A percentile compares a stretch with the other conserved stretches of the same genome.
Evolutionary conservation across 1,140 invertebrate species (phyloP).

Genomic region (Drosophila aff.): DNA sequence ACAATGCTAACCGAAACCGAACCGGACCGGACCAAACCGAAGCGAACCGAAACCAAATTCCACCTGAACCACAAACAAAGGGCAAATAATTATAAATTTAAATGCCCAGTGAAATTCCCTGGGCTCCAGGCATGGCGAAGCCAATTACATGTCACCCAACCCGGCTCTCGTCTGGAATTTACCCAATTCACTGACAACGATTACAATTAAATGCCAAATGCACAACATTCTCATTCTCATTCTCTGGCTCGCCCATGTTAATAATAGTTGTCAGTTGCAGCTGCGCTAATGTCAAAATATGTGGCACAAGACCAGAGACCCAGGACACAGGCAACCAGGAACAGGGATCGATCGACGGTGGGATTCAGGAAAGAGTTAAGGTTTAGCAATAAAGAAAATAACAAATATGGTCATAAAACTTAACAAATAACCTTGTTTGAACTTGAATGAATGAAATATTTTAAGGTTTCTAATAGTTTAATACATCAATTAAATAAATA

Average conservation of each 20-base stretch:
- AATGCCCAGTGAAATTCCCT: conserved; percentile 28
- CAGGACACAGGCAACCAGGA: conserved; percentile 7
- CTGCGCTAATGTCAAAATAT: conserved; percentile 48
- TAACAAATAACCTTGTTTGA: not conserved
- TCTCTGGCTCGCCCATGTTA: conserved; percentile 35
- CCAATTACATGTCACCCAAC: conserved; percentile 45
- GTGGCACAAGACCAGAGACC: conserved; percentile 23
- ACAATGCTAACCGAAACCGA: conserved; percentile 5
- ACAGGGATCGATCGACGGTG: conserved; percentile 1
- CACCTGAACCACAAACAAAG: conserved; percentile 31
- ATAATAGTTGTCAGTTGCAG: conserved; percentile 78
- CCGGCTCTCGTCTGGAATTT: conserved; percentile 33
- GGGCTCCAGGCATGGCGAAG: conserved; percentile 11
- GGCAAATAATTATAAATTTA: conserved; percentile 58
- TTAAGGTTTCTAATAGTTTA: not conserved
- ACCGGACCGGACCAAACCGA: conserved; percentile 1
- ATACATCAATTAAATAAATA: not conserved
- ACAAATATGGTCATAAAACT: no score
- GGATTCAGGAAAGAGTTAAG: not conserved
- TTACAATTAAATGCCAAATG: conserved; percentile 71
- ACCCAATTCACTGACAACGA: conserved; percentile 59
- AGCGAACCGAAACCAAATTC: conserved; percentile 23
- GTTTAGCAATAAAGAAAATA: not conserved
- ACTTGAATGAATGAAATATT: not conserved
- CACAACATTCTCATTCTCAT: conserved; percentile 32